Conservation (phyloP, 2,113 vertebrate genomes). For the Ptychochromis oligacanthus region DNA sequence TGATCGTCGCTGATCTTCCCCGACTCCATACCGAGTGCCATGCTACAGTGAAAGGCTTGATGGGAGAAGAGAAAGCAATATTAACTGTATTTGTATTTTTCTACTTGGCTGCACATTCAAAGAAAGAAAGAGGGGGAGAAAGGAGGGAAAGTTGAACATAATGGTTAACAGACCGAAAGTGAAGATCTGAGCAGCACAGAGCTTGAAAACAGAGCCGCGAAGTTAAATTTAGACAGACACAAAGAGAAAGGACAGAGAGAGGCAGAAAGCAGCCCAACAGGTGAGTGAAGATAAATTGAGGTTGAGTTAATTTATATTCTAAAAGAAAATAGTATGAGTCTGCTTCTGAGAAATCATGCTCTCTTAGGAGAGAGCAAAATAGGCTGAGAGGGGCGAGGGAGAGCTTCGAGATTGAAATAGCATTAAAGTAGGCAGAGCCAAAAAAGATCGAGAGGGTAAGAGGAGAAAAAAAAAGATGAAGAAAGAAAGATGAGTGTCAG, state of each 20-base stretch:
- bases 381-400: constrained; percentile 19
- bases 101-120: neutral
- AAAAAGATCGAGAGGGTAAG: constrained; percentile 48
- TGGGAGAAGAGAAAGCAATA: neutral
- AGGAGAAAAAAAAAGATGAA: constrained; percentile 28
- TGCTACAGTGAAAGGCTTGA: constrained; percentile 93
- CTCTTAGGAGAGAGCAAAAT: constrained; percentile 42
- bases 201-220: neutral
- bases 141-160: neutral
- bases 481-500: constrained; percentile 39
- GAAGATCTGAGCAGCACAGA: neutral
- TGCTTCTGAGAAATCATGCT: constrained; percentile 33
- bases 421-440: constrained; percentile 43
- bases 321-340: constrained; percentile 49
- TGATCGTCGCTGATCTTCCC: constrained; percentile 94
- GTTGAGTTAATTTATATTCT: constrained; percentile 65
- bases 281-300: constrained; percentile 58
- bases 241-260: constrained; percentile 3
- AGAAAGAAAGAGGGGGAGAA: neutral
- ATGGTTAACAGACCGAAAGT: neutral
- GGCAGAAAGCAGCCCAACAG: constrained; percentile 29
- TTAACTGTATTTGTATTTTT: neutral
- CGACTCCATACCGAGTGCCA: constrained; percentile 93
- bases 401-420: constrained; percentile 49
- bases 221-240: neutral